Conservation (phyloP, 2,113 vertebrate species). For the Chionodraco myersi region DNA sequence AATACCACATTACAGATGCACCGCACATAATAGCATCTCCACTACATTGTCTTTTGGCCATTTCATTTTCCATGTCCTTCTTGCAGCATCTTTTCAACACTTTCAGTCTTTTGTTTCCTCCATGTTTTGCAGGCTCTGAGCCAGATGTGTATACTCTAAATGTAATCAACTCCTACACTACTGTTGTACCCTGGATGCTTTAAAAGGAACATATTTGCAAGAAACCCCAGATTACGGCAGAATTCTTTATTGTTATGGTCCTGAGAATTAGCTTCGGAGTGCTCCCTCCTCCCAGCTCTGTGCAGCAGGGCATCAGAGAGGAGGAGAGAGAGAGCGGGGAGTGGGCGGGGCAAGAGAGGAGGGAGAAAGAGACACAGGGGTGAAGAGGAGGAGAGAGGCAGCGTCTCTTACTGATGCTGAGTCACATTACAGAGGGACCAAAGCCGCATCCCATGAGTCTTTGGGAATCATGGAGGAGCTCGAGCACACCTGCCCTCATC, state of each 20-base stretch:
- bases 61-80: too few species aligned
- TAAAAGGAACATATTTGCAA: neutral
- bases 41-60: too few species aligned
- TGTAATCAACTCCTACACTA: too few species aligned
- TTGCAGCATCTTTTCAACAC: too few species aligned
- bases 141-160: too few species aligned
- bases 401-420: constrained; percentile 93
- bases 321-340: constrained; percentile 59
- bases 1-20: too few species aligned
- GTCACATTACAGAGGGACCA: constrained; percentile 91
- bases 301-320: constrained; percentile 55
- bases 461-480: constrained; percentile 96
- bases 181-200: neutral
- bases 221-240: neutral
- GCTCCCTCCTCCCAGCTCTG: constrained; percentile 48
- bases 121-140: too few species aligned
- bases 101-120: too few species aligned
- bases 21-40: too few species aligned
- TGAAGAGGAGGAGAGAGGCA: constrained; percentile 82
- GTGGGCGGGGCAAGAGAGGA: constrained; percentile 74
- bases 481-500: constrained; percentile 97
- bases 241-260: neutral
- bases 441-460: constrained; percentile 89
- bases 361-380: constrained; percentile 78
- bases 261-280: constrained; percentile 32